Conservation (phyloP, 2,113 vertebrate species). For the Leuciscus idus region DNA sequence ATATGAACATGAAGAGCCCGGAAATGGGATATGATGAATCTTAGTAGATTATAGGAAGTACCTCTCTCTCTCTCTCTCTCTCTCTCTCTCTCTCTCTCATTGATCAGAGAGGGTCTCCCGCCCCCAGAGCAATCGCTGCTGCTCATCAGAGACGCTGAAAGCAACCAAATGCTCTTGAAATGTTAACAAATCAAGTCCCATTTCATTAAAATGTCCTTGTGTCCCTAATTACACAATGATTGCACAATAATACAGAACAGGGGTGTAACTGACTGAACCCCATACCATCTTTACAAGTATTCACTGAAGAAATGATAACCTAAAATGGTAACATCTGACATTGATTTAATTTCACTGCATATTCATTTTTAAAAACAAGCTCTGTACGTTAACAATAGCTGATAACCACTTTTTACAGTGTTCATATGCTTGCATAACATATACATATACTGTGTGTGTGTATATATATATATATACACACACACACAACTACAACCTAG, state of each 20-base stretch:
- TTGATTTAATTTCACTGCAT: no score
- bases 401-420: no score
- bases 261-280: conserved; percentile 41
- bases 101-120: conserved; percentile 17
- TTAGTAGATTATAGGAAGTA: conserved; percentile 10
- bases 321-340: no score
- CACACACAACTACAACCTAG: conserved; percentile 44
- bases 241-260: neutral
- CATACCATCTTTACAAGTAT: conserved; percentile 40
- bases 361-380: no score
- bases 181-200: neutral
- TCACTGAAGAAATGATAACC: neutral
- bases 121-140: neutral
- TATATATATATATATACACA: no score
- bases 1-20: conserved; percentile 40
- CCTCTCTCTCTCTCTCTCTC: conserved; percentile 1
- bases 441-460: no score
- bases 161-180: neutral
- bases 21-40: conserved; percentile 27
- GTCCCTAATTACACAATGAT: neutral
- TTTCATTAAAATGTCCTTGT: neutral
- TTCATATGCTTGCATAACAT: no score
- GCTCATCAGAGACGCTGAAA: neutral
- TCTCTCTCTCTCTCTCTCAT: conserved; percentile 6
- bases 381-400: no score